Conservation (phyloP, 2,113 vertebrate species). For the Theristicus caerulescens region DNA sequence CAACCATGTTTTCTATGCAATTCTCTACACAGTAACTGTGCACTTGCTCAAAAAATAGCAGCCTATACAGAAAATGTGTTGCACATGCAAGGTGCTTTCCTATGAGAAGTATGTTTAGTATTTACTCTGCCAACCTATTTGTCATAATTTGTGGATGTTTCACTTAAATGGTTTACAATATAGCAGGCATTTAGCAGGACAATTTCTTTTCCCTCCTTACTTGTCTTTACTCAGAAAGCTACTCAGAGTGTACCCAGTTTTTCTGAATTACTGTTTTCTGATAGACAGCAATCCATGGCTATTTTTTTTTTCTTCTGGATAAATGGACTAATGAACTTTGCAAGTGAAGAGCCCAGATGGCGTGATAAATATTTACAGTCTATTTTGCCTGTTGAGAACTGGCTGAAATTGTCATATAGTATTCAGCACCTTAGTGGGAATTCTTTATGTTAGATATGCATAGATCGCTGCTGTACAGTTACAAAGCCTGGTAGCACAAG, state of each 20-base stretch:
- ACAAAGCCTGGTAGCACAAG: background rate
- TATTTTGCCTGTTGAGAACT: background rate
- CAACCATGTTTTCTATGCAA: background rate
- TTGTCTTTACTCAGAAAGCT: background rate
- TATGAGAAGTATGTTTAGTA: background rate
- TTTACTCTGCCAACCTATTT: background rate
- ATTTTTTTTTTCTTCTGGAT: background rate
- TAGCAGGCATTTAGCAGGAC: background rate
- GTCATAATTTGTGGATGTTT: background rate
- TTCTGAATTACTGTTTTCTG: background rate
- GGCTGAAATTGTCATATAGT: background rate
- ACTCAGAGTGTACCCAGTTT: background rate
- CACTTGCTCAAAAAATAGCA: background rate
- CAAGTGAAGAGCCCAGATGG: background rate
- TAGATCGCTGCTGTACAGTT: background rate
- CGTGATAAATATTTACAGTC: background rate
- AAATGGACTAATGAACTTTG: background rate
- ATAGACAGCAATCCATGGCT: background rate
- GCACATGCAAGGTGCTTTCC: background rate
- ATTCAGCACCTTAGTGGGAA: background rate
- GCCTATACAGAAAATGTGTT: background rate
- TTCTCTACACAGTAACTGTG: background rate
- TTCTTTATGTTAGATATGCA: background rate
- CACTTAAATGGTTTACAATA: background rate
- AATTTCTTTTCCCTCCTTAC: background rate